Evolutionary conservation across 2,888 invertebrate genomes (phyloP).

Genomic region (Amblyjoppa proteus): DNA sequence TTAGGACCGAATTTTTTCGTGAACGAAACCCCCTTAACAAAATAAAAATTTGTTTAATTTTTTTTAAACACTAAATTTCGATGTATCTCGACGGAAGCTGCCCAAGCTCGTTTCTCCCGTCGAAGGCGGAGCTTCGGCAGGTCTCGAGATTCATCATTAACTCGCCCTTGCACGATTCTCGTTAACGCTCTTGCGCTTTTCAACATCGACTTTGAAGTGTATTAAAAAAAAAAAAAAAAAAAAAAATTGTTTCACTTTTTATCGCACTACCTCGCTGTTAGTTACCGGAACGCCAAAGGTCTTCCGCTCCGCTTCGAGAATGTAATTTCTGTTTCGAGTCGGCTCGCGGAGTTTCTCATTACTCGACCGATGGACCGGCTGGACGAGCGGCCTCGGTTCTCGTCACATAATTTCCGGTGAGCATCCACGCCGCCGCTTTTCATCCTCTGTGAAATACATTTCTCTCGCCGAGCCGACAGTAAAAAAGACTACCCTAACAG

Average conservation of each 20-base stretch:
- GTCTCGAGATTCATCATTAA: background rate
- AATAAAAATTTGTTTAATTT: background rate
- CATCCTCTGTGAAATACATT: background rate
- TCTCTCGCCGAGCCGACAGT: background rate
- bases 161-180: slow-evolving; percentile 8
- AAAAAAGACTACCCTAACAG: background rate
- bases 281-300: background rate
- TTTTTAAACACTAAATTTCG: background rate
- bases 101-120: background rate
- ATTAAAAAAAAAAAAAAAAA: no score
- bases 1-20: background rate
- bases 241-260: background rate
- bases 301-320: slow-evolving; percentile 1
- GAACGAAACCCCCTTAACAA: background rate
- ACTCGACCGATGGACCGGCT: background rate
- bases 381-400: slow-evolving; percentile 14
- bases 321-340: slow-evolving; percentile 27
- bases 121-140: background rate
- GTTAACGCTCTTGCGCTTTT: slow-evolving; percentile 18
- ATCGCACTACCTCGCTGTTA: background rate
- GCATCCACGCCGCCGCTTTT: background rate
- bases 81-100: background rate
- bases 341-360: slow-evolving; percentile 2
- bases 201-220: background rate
- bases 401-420: slow-evolving; percentile 49